Base-by-base conservation (phyloP, 2,797 vertebrate genomes). In the Pseudochirops corinnae region DNA sequence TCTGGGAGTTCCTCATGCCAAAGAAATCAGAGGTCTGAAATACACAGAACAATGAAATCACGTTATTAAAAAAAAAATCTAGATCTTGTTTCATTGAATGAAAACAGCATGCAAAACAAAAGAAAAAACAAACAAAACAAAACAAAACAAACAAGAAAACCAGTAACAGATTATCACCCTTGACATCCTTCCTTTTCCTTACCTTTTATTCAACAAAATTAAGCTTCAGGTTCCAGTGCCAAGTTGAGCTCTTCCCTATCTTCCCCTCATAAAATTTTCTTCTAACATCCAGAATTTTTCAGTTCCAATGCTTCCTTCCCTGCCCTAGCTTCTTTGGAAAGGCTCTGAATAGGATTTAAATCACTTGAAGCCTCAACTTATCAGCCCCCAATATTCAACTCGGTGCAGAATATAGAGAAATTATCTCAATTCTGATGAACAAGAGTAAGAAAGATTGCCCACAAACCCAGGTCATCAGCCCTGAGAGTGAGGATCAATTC, bases 181-280 rank as follows among this genome's bases (percentile, higher is more conserved):
- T 60, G 87, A 92, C 93, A 26, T 62, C 82, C 21, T 93, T 2
- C 74, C 57, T 94, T 93, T 56, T 93, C 12, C 13, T 93, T 93
- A 46, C 52, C 24, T 50, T 91, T 96, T 93, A 31, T 67, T 92
- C 52, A 29, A 24, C 56, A 90, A 55, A 96, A 91, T 90, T 55
- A 67, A 92, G 24, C n/a, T 56, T 52, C 90, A 26, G 33, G 29
- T 4, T 82, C 91, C 53, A 91, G 60, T 92, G 31, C 31, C 91
- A 26, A 91, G 7, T 46, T 93, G 21, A 56, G 33, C 56, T n/a
- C 90, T 94, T 90, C 52, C 53, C 91, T 55, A 55, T 53, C 21
- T 93, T 58, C 91, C 12, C 67, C 46, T 14, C 16, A n/a, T 50
- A 39, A 31, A 56, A 21, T n/a, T 21, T 57, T n/a, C 60, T 95